Evolutionary conservation across 2,113 vertebrate species (phyloP), one percentile per base, ranked within the genome.

Genomic region (Barnardius zonarius): DNA sequence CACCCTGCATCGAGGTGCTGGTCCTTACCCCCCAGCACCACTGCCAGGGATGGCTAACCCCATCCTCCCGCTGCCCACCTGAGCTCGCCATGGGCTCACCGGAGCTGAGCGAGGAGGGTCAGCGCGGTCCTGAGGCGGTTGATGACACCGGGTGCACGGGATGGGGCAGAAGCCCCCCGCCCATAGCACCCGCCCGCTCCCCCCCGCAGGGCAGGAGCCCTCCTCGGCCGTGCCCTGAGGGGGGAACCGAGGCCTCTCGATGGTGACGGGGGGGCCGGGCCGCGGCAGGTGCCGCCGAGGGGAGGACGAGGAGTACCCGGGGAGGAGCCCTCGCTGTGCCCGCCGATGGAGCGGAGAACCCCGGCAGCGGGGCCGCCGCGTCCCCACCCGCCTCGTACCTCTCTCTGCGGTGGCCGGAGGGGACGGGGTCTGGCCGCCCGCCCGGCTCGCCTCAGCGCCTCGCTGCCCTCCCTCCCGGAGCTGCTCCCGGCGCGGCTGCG

Each of bases 361-460:
- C n/a, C 57, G 33, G 33, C 33, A 59, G 55, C 33, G 55, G 33
- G 51, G 28, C 57, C 39, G 11, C 54, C 33, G 30, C 35, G 17
- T 24, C 25, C 54, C 41, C 46, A 1, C 62, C 48, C 43, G 46
- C 82, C 79, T 24, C 89, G 78, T 95, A 96, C 95, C 96, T 96
- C 92, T 94, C 92, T 92, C 89, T 93, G 85, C 91, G 67, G 93
- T 91, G 80, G 64, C 93, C 83, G 93, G 84, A 93, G 89, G 68
- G 67, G 74, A 80, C 90, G 90, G 89, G 86, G 73, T 81, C 72
- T 79, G 41, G 91, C 91, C 88, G 91, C 57, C 85, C 80, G 78
- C 62, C 89, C 82, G 75, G 76, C 73, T 90, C 69, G 91, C 76
- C 84, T 76, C 83, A 35, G 82, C 90, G 83, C 95, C 92, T 94